Evolutionary conservation across 1,140 invertebrate species (phyloP), one percentile per base, ranked within the genome.

Genomic region (Samia ricini): DNA sequence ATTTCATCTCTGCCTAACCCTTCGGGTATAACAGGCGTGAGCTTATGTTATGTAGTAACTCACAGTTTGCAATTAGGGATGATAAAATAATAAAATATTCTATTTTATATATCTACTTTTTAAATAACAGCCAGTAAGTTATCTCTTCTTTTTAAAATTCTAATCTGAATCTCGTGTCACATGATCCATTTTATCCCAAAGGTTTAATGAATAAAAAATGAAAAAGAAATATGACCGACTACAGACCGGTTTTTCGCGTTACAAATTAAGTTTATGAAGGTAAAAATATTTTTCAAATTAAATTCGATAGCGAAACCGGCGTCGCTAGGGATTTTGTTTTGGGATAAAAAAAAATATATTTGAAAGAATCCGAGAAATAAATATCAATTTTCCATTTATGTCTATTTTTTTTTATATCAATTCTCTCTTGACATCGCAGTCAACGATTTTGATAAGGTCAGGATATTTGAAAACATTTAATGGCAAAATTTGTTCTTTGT

Each of bases 351-450:
- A 26, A 26, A 4, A 26, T 26, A 42, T 42, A 42, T 42, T 42
- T 42, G 33, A 15, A 12, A 42, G 33, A 42, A 15, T 42, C 7
- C 15, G 33, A 42, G n/a, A 42, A 8, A 42, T 42, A 42, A 42
- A 42, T 42, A 42, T 42, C 33, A 42, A 42, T 42, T 42, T 42
- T 42, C 33, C 12, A 42, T 42, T 42, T 42, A n/a, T n/a, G n/a
- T n/a, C n/a, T 15, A 10, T 29, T 29, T 42, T 15, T 42, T 42
- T 42, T 42, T 42, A 42, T 15, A n/a, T 15, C 33, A 42, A 42
- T 42, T 42, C 33, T 15, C 33, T 15, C 7, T 4, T 42, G 33
- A 12, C 33, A 10, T 36, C 33, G 10, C 12, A 2, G 15, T 2
- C 33, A 15, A 42, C 3, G 12, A 10, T 42, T 15, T 10, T 12